Percentiles rank a stretch among this genome's conserved stretches.
Conservation (phyloP, 2,113 vertebrate genomes). For the Callopanchax toddi region DNA sequence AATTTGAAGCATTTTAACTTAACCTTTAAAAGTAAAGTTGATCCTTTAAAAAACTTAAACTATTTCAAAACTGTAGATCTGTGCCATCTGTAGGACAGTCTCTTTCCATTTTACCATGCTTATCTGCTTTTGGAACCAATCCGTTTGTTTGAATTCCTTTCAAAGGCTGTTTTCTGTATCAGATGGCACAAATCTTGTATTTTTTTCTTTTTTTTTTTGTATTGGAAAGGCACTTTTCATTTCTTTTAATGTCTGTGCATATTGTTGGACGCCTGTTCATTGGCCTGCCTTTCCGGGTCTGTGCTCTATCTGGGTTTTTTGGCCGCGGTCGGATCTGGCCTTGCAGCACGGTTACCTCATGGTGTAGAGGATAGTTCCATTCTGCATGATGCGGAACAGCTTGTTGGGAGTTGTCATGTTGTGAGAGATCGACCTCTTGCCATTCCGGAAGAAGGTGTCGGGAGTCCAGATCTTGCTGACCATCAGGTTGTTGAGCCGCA, state of each 20-base stretch:
- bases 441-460: constrained; percentile 86
- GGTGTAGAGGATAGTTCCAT: constrained; percentile 87
- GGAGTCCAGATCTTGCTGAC: constrained; percentile 88
- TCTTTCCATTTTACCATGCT: background rate
- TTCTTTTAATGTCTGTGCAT: constrained; percentile 58
- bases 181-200: constrained; percentile 60
- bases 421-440: constrained; percentile 87
- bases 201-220: constrained; percentile 12
- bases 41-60: no score
- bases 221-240: constrained; percentile 51
- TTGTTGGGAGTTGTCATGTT: constrained; percentile 89
- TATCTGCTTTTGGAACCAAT: constrained; percentile 55
- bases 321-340: constrained; percentile 41
- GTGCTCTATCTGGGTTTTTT: constrained; percentile 70
- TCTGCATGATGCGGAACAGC: constrained; percentile 88
- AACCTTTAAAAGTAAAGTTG: constrained; percentile 20
- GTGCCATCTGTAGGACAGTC: constrained; percentile 11
- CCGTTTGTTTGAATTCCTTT: constrained; percentile 62
- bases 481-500: constrained; percentile 87
- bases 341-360: constrained; percentile 79
- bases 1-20: background rate
- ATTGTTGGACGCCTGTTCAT: constrained; percentile 63
- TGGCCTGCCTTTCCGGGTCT: constrained; percentile 62
- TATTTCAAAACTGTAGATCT: constrained; percentile 10
- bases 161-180: constrained; percentile 60